These are phyloP conservation scores for Caenorhabditis wallacei DNA, from an alignment of 2,888 invertebrate genomes.

Conservation along the genomic window DNA sequence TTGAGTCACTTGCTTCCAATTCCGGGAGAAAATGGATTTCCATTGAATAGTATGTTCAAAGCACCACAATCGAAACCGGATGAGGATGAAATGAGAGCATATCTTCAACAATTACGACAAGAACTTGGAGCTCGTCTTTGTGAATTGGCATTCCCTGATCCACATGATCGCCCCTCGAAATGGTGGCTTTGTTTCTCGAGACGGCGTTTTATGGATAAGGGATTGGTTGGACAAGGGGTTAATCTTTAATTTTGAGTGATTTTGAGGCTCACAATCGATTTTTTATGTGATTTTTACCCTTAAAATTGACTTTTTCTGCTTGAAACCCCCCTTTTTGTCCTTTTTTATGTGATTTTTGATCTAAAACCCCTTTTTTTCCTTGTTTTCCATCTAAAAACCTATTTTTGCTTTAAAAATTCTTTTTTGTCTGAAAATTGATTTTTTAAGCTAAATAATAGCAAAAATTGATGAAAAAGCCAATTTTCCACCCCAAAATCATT, in stretches of 20 bases:
- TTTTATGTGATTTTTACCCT: too few relatives aligned
- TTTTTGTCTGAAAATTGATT: too few relatives aligned
- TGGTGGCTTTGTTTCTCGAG: slow-evolving; percentile 99
- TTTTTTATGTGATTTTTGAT: neutral
- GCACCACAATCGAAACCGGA: slow-evolving; percentile 77
- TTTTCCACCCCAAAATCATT: neutral
- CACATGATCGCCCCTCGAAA: slow-evolving; percentile 95
- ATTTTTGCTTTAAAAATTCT: too few relatives aligned
- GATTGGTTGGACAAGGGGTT: slow-evolving; percentile 91
- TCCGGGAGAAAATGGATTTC: slow-evolving; percentile 96
- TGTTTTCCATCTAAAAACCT: too few relatives aligned
- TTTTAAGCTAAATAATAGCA: too few relatives aligned
- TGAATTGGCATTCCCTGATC: slow-evolving; percentile 91
- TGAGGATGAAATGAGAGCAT: slow-evolving; percentile 92
- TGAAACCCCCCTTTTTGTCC: too few relatives aligned
- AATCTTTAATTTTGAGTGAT: slow-evolving; percentile 57
- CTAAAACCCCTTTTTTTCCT: neutral
- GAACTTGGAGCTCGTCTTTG: slow-evolving; percentile 94
- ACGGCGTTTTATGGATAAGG: slow-evolving; percentile 99
- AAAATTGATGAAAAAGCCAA: too few relatives aligned
- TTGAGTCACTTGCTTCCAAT: slow-evolving; percentile 91
- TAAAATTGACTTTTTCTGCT: too few relatives aligned
- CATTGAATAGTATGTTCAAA: slow-evolving; percentile 94
- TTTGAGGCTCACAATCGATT: neutral
- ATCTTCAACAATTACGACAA: slow-evolving; percentile 94